Evolutionary conservation across 2,888 invertebrate genomes (phyloP).

Genomic region (Xanthostigma xanthostigma): DNA sequence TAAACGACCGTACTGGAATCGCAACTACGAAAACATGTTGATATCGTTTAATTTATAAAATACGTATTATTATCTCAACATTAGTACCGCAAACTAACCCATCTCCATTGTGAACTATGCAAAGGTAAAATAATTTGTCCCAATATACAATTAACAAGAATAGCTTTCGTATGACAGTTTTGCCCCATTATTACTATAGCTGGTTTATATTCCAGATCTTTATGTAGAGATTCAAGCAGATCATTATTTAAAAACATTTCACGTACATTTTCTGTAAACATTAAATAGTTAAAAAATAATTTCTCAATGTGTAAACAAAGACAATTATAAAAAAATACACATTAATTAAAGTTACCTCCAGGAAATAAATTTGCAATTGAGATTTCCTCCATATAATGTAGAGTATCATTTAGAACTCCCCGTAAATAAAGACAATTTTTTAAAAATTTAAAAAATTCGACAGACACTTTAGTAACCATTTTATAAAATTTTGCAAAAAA

Average conservation of each 20-base stretch:
- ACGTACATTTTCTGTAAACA: slow-evolving; percentile 22
- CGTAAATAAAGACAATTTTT: slow-evolving; percentile 24
- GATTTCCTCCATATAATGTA: slow-evolving; percentile 25
- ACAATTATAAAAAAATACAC: neutral
- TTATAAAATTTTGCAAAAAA: neutral
- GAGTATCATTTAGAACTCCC: slow-evolving; percentile 25
- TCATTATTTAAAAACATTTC: slow-evolving; percentile 22
- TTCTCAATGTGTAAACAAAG: neutral
- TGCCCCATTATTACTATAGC: slow-evolving; percentile 62
- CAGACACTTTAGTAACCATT: slow-evolving; percentile 14
- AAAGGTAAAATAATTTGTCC: slow-evolving; percentile 49
- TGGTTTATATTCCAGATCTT: slow-evolving; percentile 30
- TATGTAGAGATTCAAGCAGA: slow-evolving; percentile 20
- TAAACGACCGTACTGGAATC: slow-evolving; percentile 40
- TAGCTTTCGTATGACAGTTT: slow-evolving; percentile 49
- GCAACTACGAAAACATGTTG: slow-evolving; percentile 25
- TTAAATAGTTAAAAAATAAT: slow-evolving; percentile 1
- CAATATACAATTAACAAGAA: slow-evolving; percentile 57
- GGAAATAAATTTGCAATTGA: slow-evolving; percentile 13
- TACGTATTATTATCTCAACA: slow-evolving; percentile 7
- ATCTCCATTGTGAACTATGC: slow-evolving; percentile 43
- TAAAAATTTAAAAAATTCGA: slow-evolving; percentile 25
- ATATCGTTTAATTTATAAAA: neutral
- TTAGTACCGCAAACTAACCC: slow-evolving; percentile 35
- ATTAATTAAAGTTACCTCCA: slow-evolving; percentile 5